A percentile compares a stretch with the other conserved stretches of the same genome.
phyloP scores from a whole-genome alignment of 2,113 vertebrate genomes.

The Chloropsis cyanopogon region DNA sequence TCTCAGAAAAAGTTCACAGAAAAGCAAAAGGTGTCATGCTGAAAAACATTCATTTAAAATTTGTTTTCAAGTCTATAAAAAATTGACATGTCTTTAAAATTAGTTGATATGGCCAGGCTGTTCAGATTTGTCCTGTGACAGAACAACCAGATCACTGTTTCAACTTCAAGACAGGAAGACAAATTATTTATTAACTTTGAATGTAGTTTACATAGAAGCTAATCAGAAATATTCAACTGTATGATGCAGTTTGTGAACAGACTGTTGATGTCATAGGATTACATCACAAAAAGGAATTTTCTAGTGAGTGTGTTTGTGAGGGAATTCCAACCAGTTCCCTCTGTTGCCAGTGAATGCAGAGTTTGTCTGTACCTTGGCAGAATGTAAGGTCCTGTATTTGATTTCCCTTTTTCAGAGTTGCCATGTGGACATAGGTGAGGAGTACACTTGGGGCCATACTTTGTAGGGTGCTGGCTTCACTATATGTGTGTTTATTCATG shows the following conservation, averaged over 20 bases:
- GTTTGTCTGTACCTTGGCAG: not conserved
- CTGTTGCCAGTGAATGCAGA: not conserved
- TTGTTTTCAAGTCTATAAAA: not conserved
- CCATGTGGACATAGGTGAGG: not conserved
- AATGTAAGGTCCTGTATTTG: not conserved
- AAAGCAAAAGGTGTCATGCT: not conserved
- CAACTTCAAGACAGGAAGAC: not conserved
- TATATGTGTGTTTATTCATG: rapidly evolving
- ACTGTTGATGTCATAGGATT: not conserved
- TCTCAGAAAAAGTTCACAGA: not conserved
- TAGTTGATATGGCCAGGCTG: not conserved
- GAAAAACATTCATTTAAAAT: not conserved
- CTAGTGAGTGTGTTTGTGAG: not conserved
- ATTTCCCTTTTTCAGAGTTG: not conserved
- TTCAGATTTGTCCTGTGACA: not conserved
- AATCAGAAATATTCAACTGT: not conserved
- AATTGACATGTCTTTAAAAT: not conserved
- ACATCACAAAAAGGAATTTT: not conserved
- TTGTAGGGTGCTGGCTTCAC: not conserved
- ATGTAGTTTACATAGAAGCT: not conserved
- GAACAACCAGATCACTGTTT: not conserved
- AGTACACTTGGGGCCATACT: not conserved
- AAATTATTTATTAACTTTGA: not conserved
- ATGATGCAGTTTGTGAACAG: not conserved
- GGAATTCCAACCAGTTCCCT: not conserved